phyloP scores from a whole-genome alignment of 23 tunicate genomes.

The Halocynthia aurantium region DNA sequence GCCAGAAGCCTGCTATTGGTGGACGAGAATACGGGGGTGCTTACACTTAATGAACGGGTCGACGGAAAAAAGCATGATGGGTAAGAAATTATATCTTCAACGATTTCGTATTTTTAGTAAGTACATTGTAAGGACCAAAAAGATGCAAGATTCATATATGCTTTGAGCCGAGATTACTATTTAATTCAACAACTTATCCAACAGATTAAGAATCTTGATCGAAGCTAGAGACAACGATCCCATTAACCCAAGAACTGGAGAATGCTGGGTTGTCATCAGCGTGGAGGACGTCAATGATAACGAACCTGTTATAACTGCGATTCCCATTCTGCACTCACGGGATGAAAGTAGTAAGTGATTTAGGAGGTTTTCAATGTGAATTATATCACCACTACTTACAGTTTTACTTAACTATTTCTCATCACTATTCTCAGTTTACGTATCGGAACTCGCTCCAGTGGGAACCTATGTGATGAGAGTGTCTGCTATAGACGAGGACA shows the following conservation, averaged over 20 bases:
- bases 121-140: too few relatives aligned
- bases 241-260: conserved; percentile 13
- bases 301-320: conserved; percentile 7
- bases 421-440: conserved; percentile 37
- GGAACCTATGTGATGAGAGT: conserved; percentile 32
- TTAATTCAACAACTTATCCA: background rate
- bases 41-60: conserved; percentile 25
- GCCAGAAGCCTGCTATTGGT: conserved; percentile 11
- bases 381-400: background rate
- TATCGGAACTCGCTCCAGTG: conserved; percentile 33
- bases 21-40: conserved; percentile 32
- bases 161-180: background rate
- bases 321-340: too few relatives aligned
- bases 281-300: conserved; percentile 70
- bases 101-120: too few relatives aligned
- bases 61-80: conserved; percentile 44
- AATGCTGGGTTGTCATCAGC: conserved; percentile 41
- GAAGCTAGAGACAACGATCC: conserved; percentile 43
- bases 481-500: conserved; percentile 51
- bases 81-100: conserved; percentile 11
- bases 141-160: too few relatives aligned
- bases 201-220: conserved; percentile 19
- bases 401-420: background rate
- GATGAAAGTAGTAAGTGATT: too few relatives aligned
- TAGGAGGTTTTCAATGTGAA: too few relatives aligned